A percentile compares a stretch with the other conserved stretches of the same genome.
phyloP scores from a whole-genome alignment of 2,797 vertebrate genomes.

The Coranthus polyacanthus region DNA sequence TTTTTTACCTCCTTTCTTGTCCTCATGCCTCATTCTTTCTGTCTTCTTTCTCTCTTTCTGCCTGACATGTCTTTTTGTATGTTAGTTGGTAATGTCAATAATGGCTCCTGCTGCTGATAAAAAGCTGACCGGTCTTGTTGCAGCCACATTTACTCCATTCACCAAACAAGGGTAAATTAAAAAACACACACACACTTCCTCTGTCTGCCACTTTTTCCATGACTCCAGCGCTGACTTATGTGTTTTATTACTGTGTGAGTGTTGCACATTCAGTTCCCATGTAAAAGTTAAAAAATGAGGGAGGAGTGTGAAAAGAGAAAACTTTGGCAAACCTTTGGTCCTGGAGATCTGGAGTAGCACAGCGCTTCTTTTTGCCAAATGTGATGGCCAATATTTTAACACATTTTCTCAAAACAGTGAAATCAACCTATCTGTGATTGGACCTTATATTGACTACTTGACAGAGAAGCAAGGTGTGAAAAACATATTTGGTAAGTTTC shows the following conservation, averaged over 20 bases:
- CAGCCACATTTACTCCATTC: constrained; percentile 94
- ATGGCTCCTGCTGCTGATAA: constrained; percentile 68
- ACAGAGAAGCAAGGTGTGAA: constrained; percentile 87
- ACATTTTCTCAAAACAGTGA: constrained; percentile 83
- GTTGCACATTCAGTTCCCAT: neutral
- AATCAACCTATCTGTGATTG: constrained; percentile 88
- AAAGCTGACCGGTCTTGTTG: constrained; percentile 88
- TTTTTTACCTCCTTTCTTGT: too few relatives aligned
- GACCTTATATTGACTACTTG: constrained; percentile 92
- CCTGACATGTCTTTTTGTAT: neutral
- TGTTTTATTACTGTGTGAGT: neutral
- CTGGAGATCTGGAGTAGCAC: neutral
- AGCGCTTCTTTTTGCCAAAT: constrained; percentile 10
- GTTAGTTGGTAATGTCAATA: constrained; percentile 8
- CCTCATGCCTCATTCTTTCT: too few relatives aligned
- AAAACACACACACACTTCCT: neutral
- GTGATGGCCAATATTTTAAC: neutral
- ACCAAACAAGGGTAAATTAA: constrained; percentile 86
- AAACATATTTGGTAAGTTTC: constrained; percentile 92
- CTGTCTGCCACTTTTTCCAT: neutral
- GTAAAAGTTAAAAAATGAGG: neutral
- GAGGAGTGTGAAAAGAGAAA: neutral
- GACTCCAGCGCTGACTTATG: neutral
- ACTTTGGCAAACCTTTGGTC: too few relatives aligned
- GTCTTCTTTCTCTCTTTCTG: neutral